These are phyloP conservation scores for Isaurus tuberculatus DNA, from an alignment of 92 coral and sea anemone species.

Conservation along the genomic window DNA sequence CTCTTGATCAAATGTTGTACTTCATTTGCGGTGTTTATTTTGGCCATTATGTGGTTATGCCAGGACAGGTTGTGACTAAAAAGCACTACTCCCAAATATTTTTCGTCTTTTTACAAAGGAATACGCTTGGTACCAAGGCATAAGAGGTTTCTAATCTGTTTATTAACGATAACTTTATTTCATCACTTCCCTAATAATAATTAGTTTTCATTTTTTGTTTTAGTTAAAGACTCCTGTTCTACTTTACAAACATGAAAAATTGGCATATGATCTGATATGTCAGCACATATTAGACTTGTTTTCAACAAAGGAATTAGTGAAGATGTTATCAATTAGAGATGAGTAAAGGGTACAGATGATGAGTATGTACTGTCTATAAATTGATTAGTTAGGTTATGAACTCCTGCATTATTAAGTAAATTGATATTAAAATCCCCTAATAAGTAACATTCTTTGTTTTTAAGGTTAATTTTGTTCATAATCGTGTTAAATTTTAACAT, in stretches of 20 bases:
- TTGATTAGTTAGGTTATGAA: constrained; percentile 19
- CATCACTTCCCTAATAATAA: no score
- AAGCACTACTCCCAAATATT: no score
- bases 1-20: no score
- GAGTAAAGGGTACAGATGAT: constrained; percentile 19
- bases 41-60: no score
- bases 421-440: constrained; percentile 14
- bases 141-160: no score
- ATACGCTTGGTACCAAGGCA: no score
- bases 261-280: constrained; percentile 49
- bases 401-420: constrained; percentile 9
- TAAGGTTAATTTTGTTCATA: constrained; percentile 12
- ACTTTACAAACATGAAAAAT: constrained; percentile 37
- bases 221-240: not conserved
- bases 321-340: constrained; percentile 21
- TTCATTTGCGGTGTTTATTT: no score
- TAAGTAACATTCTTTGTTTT: constrained; percentile 21
- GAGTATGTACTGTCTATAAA: constrained; percentile 18
- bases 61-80: no score
- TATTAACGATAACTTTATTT: no score
- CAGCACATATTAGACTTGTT: constrained; percentile 23
- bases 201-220: constrained; percentile 1
- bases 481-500: constrained; percentile 25
- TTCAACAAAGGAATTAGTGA: constrained; percentile 1
- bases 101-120: no score